Conservation (phyloP, 2,797 vertebrate species). For the Platyrinchus mystaceus region DNA sequence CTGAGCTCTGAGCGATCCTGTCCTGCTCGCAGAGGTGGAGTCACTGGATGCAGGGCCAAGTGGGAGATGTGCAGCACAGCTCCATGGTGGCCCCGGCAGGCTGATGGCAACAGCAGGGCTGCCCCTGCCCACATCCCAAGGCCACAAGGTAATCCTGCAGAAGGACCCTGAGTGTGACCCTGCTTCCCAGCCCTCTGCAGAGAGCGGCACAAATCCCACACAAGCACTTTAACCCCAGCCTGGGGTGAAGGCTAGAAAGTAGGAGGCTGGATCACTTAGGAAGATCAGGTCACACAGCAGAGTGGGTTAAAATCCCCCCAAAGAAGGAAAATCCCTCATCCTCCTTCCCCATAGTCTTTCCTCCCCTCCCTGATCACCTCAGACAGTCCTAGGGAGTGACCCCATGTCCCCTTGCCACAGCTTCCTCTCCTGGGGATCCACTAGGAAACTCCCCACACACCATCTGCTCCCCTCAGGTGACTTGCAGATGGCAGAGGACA, state of each 20-base stretch:
- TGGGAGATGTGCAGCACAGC: background rate
- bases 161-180: background rate
- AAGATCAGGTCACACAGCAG: background rate
- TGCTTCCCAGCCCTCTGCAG: background rate
- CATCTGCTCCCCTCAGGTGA: background rate
- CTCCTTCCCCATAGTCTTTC: background rate
- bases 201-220: background rate
- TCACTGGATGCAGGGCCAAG: background rate
- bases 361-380: background rate
- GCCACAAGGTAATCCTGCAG: background rate
- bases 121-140: background rate
- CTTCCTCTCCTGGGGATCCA: rapidly evolving
- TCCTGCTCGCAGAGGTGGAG: rapidly evolving
- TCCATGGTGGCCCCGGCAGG: rapidly evolving
- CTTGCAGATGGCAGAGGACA: background rate
- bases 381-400: background rate
- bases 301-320: background rate
- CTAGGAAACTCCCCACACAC: background rate
- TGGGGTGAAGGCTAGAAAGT: background rate
- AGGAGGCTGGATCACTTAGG: background rate
- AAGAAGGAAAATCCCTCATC: background rate
- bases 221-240: slow-evolving; percentile 1
- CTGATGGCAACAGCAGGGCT: background rate
- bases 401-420: background rate
- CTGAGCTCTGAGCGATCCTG: background rate